Conservation (phyloP, 2,113 vertebrate genomes). For the Centrocercus urophasianus region DNA sequence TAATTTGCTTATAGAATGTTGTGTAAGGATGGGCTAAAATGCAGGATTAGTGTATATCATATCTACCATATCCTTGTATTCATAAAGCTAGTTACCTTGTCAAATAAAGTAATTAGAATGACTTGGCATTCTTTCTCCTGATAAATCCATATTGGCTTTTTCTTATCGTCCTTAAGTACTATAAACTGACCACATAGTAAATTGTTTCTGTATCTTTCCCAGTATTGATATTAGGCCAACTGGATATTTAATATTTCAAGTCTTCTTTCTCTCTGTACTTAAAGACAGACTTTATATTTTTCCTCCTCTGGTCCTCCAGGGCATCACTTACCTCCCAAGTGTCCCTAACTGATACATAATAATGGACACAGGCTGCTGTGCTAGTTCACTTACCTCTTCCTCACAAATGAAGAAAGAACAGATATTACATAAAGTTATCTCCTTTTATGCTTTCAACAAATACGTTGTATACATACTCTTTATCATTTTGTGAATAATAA, state of each 20-base stretch:
- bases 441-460: background rate
- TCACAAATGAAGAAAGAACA: background rate
- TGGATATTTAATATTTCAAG: slow-evolving; percentile 53
- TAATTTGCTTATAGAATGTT: background rate
- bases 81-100: background rate
- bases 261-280: background rate
- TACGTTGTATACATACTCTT: background rate
- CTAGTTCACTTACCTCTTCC: background rate
- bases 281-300: background rate
- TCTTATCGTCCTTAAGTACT: slow-evolving; percentile 48
- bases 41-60: background rate
- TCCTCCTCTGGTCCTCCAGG: background rate
- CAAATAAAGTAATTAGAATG: slow-evolving; percentile 36
- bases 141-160: slow-evolving; percentile 20
- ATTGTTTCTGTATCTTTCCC: slow-evolving; percentile 43
- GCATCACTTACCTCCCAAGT: background rate
- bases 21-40: background rate
- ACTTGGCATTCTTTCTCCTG: slow-evolving; percentile 3
- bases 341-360: background rate
- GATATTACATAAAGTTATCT: background rate
- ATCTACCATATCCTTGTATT: background rate
- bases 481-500: background rate
- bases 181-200: slow-evolving; percentile 47
- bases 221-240: slow-evolving; percentile 48
- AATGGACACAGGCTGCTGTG: background rate